Evolutionary conservation across 2,888 invertebrate species (phyloP).

Genomic region (Helobdella robusta): DNA sequence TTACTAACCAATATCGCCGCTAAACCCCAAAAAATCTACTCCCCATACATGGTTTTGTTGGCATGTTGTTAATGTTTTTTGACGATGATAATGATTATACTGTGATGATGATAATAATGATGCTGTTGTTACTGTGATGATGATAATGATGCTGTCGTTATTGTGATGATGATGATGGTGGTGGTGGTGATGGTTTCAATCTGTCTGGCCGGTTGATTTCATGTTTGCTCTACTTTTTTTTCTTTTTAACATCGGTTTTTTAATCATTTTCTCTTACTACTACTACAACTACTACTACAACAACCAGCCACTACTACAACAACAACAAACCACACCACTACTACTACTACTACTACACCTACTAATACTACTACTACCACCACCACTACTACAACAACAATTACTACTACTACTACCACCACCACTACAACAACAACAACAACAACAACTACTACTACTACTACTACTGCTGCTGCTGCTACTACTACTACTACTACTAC

Average conservation of each 20-base stretch:
- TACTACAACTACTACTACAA: constrained; percentile 1
- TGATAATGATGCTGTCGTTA: background rate
- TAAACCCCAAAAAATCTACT: too few relatives aligned
- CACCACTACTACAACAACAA: background rate
- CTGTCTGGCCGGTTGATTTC: too few relatives aligned
- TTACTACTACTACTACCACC: background rate
- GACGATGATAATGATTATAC: background rate
- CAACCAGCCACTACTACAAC: background rate
- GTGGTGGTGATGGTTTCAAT: too few relatives aligned
- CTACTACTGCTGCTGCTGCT: background rate
- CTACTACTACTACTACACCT: too few relatives aligned
- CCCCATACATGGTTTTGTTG: too few relatives aligned
- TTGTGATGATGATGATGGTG: background rate
- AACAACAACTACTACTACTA: background rate
- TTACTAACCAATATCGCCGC: too few relatives aligned
- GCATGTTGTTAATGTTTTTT: too few relatives aligned
- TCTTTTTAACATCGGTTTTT: background rate
- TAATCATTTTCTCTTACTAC: background rate
- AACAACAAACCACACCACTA: too few relatives aligned
- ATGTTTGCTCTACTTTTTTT: too few relatives aligned
- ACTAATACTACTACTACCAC: too few relatives aligned
- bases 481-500: too few relatives aligned
- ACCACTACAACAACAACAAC: background rate
- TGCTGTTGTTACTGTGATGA: background rate
- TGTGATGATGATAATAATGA: background rate